Percentiles rank a stretch among this genome's conserved stretches.
Conservation (phyloP, 2,888 invertebrate genomes). For the Minunthozetes semirufus region DNA sequence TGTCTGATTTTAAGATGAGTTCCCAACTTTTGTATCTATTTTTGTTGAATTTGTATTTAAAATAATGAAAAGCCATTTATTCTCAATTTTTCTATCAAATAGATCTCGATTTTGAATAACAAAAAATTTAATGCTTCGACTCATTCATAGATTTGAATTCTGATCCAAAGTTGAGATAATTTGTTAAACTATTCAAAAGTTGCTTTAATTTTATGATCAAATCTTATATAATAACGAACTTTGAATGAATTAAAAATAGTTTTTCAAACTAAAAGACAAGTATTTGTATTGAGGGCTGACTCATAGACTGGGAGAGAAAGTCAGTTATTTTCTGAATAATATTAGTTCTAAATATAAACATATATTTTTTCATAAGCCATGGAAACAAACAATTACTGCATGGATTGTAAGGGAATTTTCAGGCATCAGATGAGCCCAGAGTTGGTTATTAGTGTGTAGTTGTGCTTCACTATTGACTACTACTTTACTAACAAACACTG, state of each 20-base stretch:
- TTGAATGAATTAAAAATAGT: neutral
- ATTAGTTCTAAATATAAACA: constrained; percentile 12
- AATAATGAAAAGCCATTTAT: no score
- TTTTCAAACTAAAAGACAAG: neutral
- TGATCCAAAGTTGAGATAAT: neutral
- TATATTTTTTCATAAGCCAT: neutral
- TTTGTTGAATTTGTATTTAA: no score
- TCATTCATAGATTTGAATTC: neutral
- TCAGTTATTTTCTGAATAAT: neutral
- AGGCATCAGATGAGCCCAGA: neutral
- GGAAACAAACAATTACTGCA: constrained; percentile 8
- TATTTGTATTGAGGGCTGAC: neutral
- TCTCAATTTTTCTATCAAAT: neutral
- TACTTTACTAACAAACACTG: neutral
- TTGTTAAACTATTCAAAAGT: no score
- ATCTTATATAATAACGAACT: neutral
- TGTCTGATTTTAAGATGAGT: no score
- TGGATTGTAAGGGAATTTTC: neutral
- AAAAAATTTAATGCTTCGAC: neutral
- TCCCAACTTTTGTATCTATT: no score
- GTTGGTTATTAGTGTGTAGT: neutral
- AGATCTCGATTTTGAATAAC: neutral
- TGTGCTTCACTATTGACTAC: neutral
- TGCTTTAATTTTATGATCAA: no score
- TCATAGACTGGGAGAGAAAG: neutral